Percentiles rank a stretch among this genome's conserved stretches.
These are phyloP conservation scores for Abramis brama DNA, from an alignment of 2,113 vertebrate genomes.

Conservation along the genomic window DNA sequence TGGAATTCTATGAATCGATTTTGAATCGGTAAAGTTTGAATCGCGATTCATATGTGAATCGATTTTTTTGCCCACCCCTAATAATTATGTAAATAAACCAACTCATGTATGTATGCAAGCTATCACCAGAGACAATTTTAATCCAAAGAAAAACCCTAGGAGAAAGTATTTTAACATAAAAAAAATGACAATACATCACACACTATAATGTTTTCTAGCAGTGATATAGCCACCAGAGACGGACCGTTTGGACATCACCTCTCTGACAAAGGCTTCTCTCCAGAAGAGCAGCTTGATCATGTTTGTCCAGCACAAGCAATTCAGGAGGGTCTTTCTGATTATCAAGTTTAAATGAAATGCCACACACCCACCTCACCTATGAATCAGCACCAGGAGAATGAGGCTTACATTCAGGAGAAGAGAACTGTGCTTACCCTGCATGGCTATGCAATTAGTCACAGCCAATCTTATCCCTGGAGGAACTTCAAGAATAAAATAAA, in stretches of 20 bases:
- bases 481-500: constrained; percentile 11
- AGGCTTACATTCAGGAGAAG: not conserved
- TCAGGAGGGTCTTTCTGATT: constrained; percentile 35
- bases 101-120: not conserved
- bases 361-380: not conserved
- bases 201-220: not conserved
- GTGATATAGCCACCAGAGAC: not conserved
- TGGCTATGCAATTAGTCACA: constrained; percentile 50
- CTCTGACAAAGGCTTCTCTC: not conserved
- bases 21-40: too few relatives aligned
- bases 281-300: not conserved
- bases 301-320: constrained; percentile 6
- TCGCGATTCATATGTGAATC: too few relatives aligned
- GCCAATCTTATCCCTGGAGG: constrained; percentile 47
- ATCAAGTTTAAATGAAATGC: constrained; percentile 48
- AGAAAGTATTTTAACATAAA: not conserved
- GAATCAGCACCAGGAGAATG: constrained; percentile 23
- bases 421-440: constrained; percentile 35
- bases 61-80: too few relatives aligned
- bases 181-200: not conserved
- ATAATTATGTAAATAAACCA: not conserved
- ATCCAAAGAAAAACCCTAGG: not conserved
- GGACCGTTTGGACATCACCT: not conserved
- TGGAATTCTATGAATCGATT: too few relatives aligned
- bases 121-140: not conserved